Percentiles rank a stretch among this genome's conserved stretches.
Evolutionary conservation across 92 coral and sea anemone genomes (phyloP).

Genomic region (Pocillopora grandis): DNA sequence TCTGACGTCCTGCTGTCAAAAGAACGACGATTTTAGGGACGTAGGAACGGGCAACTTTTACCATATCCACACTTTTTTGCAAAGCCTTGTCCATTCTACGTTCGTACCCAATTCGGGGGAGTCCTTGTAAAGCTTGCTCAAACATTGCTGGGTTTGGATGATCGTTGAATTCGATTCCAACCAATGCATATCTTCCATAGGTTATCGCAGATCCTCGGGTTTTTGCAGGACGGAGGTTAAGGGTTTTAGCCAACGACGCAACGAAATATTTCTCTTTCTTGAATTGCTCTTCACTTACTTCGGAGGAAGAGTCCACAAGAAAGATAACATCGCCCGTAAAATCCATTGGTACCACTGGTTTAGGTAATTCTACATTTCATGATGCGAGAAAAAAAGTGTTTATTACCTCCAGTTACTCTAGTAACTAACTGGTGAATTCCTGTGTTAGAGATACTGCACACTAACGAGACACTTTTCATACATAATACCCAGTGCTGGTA

Average conservation of each 20-base stretch:
- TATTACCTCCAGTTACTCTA: neutral
- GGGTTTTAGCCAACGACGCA: conserved; percentile 56
- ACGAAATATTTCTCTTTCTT: conserved; percentile 66
- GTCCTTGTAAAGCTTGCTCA: conserved; percentile 38
- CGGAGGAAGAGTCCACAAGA: conserved; percentile 69
- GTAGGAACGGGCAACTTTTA: conserved; percentile 24
- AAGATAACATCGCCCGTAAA: conserved; percentile 53
- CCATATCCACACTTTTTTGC: conserved; percentile 28
- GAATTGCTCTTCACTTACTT: conserved; percentile 61
- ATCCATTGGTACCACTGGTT: conserved; percentile 12
- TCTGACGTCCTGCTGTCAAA: conserved; percentile 50
- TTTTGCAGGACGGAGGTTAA: conserved; percentile 67
- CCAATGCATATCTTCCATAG: conserved; percentile 56
- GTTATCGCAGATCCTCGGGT: conserved; percentile 69
- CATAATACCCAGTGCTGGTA: too few relatives aligned
- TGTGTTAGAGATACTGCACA: too few relatives aligned
- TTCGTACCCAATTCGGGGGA: conserved; percentile 45
- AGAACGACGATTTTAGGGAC: conserved; percentile 51
- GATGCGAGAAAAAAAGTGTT: neutral
- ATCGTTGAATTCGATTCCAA: conserved; percentile 46
- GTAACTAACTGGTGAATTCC: neutral
- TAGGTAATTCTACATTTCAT: neutral
- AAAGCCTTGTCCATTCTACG: conserved; percentile 58
- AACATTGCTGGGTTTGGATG: conserved; percentile 38
- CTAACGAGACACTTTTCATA: too few relatives aligned